Conservation (phyloP, 2,888 invertebrate genomes). For the Drosophila melanosoma region DNA sequence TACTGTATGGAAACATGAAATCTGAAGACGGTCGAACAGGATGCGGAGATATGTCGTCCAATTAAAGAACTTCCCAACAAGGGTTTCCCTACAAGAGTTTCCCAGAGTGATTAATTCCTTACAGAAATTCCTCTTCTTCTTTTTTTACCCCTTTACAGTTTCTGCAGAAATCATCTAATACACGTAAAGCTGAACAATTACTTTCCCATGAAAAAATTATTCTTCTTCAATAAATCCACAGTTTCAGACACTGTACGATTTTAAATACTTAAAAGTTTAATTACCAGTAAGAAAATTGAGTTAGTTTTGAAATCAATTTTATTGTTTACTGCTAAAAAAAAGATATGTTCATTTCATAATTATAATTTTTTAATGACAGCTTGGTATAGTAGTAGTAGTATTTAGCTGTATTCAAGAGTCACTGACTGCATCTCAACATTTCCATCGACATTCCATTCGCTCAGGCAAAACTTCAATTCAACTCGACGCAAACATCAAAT, state of each 20-base stretch:
- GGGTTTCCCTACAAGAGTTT: too few relatives aligned
- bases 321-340: neutral
- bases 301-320: neutral
- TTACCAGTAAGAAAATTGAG: neutral
- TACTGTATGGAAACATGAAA: neutral
- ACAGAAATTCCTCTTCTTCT: too few relatives aligned
- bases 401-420: neutral
- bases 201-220: neutral
- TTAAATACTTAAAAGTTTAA: neutral
- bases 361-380: neutral
- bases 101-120: too few relatives aligned
- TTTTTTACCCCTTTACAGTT: too few relatives aligned
- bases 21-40: neutral
- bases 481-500: slow-evolving; percentile 14
- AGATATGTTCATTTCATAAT: neutral
- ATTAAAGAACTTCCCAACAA: too few relatives aligned
- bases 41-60: neutral
- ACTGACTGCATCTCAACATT: slow-evolving; percentile 11
- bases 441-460: slow-evolving; percentile 35
- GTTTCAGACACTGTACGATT: neutral
- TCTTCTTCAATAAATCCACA: neutral
- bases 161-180: neutral
- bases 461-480: slow-evolving; percentile 16
- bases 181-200: neutral
- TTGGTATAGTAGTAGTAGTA: neutral